Evolutionary conservation across 2,888 invertebrate genomes (phyloP), one percentile per base, ranked within the genome.

Genomic region (Hirtodrosophila alboralis): DNA sequence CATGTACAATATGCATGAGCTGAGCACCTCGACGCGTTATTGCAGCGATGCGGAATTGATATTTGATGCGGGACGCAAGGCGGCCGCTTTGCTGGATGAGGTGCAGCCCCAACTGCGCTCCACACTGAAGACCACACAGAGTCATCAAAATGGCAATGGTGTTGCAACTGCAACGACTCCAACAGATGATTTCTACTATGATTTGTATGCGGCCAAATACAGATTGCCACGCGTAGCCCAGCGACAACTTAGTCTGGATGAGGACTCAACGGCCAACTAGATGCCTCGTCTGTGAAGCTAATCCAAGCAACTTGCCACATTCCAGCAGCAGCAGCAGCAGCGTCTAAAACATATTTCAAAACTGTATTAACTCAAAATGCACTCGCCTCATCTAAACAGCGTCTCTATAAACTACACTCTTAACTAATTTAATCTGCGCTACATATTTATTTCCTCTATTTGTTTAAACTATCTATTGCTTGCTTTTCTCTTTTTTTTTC

Each of bases 21-120:
- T 83, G 26, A 65, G 56, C 53, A 61, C 28, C 27, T 70, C 72
- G 26, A 69, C 71, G 28, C 51, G 54, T 3, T 72, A 73, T 33
- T 74, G 75, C 53, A 84, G 84, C 48, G 83, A 83, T 38, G 86
- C 86, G 2, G 83, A 84, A 8, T 27, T 83, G 34, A 74, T 74
- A 12, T 72, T 69, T 34, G 67, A 75, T 63, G 51, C 77, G 16
- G 72, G 86, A 34, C 69, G 68, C 48, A 75, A 86, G 53, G 87
- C 89, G 9, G 87, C 85, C n/a, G 88, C 80, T 4, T 63, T 87
- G 47, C 78, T 87, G n/a, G 79, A 85, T 34, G 93, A 93, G 91
- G 93, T 1, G 87, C 91, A 0, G 90, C 88, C 87, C 1, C 48
- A 68, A 26, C 48, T 92, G 0, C 86, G 93, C 0, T 92, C 92